Evolutionary conservation across 1,140 invertebrate genomes (phyloP).

Genomic region (Dysdera silvatica): DNA sequence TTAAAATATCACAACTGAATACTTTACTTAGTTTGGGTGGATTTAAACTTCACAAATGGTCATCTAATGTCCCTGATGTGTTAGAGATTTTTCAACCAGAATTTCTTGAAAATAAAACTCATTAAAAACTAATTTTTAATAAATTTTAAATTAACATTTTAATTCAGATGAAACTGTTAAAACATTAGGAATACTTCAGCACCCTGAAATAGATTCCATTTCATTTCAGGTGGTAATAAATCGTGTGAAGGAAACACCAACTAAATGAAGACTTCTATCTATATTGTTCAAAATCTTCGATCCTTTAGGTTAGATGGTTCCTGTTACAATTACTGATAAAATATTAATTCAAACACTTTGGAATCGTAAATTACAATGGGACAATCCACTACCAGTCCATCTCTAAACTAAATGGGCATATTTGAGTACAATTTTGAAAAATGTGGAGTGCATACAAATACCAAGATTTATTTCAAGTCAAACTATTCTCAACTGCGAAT

Average conservation of each 20-base stretch:
- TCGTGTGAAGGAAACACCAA: not conserved
- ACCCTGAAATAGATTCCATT: conserved; percentile 22
- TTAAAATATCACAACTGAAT: too few species aligned
- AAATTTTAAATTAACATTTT: too few species aligned
- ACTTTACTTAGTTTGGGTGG: too few species aligned
- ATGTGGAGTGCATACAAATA: not conserved
- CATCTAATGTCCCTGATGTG: too few species aligned
- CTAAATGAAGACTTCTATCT: conserved; percentile 33
- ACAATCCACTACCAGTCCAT: conserved; percentile 34
- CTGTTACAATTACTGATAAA: conserved; percentile 41
- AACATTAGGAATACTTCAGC: conserved; percentile 28
- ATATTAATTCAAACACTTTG: not conserved
- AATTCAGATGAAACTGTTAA: conserved; percentile 17
- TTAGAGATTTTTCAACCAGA: too few species aligned
- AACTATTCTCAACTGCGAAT: conserved; percentile 39
- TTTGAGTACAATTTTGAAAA: conserved; percentile 36
- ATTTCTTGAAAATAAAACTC: too few species aligned
- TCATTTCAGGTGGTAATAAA: not conserved
- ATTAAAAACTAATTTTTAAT: too few species aligned
- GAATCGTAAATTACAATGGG: not conserved
- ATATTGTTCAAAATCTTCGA: conserved; percentile 43
- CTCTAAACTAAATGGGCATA: conserved; percentile 34
- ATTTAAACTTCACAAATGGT: too few species aligned
- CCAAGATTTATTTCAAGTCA: not conserved
- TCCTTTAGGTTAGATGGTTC: conserved; percentile 42